A percentile compares a stretch with the other conserved stretches of the same genome.
phyloP scores from a whole-genome alignment of 2,888 invertebrate genomes.

The Scaptomyza reducta region DNA sequence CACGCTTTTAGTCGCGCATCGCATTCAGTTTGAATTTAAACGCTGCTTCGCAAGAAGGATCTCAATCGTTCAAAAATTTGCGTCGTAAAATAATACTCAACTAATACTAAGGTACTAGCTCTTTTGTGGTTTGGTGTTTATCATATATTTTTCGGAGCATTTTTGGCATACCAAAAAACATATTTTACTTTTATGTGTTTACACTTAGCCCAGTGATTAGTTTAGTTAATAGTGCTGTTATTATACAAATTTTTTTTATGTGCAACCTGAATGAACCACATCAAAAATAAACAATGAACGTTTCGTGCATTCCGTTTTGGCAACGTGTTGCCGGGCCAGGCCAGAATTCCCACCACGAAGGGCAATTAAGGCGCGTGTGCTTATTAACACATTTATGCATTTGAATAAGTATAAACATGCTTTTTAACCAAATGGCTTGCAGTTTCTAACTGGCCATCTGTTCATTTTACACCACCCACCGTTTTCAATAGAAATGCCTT shows the following conservation, averaged over 20 bases:
- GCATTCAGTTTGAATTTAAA: conserved; percentile 4
- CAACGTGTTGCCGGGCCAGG: conserved; percentile 20
- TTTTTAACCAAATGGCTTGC: conserved; percentile 11
- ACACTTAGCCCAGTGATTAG: conserved; percentile 53
- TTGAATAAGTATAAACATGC: conserved; percentile 39
- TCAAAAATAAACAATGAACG: conserved; percentile 62
- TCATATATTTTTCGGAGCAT: conserved; percentile 27
- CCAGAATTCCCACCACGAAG: conserved; percentile 2
- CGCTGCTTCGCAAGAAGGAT: conserved; percentile 1
- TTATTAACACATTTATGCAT: conserved; percentile 54
- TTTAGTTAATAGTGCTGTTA: conserved; percentile 46
- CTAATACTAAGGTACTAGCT: conserved; percentile 20
- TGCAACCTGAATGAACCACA: conserved; percentile 70
- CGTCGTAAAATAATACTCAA: not conserved
- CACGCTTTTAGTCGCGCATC: conserved; percentile 1
- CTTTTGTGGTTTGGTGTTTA: conserved; percentile 3
- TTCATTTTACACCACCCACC: conserved; percentile 47
- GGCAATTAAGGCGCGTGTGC: conserved; percentile 44
- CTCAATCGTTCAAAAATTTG: not conserved
- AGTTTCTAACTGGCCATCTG: conserved; percentile 59
- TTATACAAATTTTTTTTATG: conserved; percentile 44
- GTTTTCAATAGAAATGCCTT: conserved; percentile 21
- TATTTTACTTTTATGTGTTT: conserved; percentile 52
- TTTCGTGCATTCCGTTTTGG: conserved; percentile 29
- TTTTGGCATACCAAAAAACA: conserved; percentile 49